A percentile compares a stretch with the other conserved stretches of the same genome.
These are phyloP conservation scores for Sebastes baramenuke DNA, from an alignment of 2,797 vertebrate species.

Conservation along the genomic window DNA sequence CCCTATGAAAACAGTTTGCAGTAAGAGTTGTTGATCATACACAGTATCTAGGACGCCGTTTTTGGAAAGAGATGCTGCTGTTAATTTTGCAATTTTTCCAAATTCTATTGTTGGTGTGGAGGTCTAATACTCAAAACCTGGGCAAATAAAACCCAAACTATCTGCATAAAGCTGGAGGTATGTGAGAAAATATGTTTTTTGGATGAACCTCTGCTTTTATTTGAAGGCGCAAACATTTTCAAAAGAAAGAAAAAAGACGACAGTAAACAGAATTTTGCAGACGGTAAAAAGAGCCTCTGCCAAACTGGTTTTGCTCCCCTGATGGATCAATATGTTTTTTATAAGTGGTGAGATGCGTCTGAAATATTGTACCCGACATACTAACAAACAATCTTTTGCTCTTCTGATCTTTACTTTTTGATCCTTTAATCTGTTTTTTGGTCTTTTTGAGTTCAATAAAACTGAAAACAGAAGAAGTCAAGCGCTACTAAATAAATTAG, in stretches of 20 bases:
- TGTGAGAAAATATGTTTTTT: too few relatives aligned
- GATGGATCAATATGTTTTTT: not conserved
- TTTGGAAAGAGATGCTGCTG: not conserved
- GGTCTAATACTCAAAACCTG: not conserved
- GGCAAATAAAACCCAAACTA: not conserved
- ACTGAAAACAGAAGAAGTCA: not conserved
- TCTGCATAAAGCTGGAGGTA: not conserved
- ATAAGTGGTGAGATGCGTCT: not conserved
- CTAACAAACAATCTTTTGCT: not conserved
- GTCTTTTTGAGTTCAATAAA: too few relatives aligned
- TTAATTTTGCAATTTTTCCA: not conserved
- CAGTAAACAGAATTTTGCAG: not conserved
- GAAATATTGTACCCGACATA: not conserved
- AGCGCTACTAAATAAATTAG: not conserved
- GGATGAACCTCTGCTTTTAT: not conserved
- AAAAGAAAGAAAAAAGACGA: not conserved
- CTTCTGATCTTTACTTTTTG: not conserved
- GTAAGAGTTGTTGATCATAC: not conserved
- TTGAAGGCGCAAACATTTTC: not conserved
- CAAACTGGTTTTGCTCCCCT: not conserved
- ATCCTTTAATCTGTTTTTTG: not conserved
- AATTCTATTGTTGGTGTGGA: not conserved
- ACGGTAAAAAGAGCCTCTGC: not conserved
- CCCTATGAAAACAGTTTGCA: not conserved
- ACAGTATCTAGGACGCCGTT: not conserved